Evolutionary conservation across 2,888 invertebrate genomes (phyloP), one percentile per base, ranked within the genome.

Genomic region (Bombylius major): DNA sequence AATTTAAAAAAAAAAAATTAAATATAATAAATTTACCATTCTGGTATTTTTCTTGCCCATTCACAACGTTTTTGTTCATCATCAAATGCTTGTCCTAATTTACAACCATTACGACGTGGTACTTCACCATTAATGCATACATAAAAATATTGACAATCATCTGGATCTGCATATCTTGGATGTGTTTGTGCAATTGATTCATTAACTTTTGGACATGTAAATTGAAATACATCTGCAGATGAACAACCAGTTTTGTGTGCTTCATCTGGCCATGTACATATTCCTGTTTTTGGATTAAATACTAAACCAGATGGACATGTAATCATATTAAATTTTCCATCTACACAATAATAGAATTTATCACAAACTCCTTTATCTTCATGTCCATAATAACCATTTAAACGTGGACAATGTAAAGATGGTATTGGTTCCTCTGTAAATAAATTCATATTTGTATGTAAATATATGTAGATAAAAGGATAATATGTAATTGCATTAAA

Each of bases 221-320:
- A 93, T 65, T 83, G 78, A 75, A 92, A 90, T 44, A 92, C 83
- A 49, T 92, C 92, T 76, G 83, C 79, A 9, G 90, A 87, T 4
- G 87, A 86, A 69, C 93, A 93, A 13, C 89, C 89, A 67, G 82
- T 82, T 73, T 90, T 87, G 70, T 90, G 88, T 8, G 92, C 91
- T 69, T 92, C 90, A 76, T 93, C 91, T 1, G 93, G 84, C 93
- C 93, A 93, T 31, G 89, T 89, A 72, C 93, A 93, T 65, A 91
- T 93, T 59, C 92, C 92, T 47, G 86, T 87, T 70, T 86, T 87
- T 63, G 89, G 87, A 67, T 89, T 90, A 76, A 92, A 93, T 12
- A 92, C 91, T 55, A 94, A 75, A 0, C 92, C 91, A 50, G 80
- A 82, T 0, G 93, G 92, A 60, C 93, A 94, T 1, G 84, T 88